Percentiles rank a stretch among this genome's conserved stretches.
Conservation (phyloP, 2,113 vertebrate species). For the Rhabdornis inornatus region DNA sequence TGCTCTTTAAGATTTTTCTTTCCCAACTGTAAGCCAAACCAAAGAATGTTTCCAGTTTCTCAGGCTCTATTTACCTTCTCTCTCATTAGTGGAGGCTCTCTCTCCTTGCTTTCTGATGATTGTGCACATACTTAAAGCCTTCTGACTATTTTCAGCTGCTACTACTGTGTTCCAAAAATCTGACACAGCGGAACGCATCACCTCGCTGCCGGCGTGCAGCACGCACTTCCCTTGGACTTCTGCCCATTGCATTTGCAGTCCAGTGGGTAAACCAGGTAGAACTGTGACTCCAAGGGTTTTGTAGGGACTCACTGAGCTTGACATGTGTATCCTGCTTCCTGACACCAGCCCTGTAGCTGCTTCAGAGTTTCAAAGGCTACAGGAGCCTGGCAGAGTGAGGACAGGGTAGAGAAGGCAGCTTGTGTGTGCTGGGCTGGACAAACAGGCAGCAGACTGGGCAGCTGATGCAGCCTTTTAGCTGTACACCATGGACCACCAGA, state of each 20-base stretch:
- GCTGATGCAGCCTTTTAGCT: not conserved
- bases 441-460: not conserved
- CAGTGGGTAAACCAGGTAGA: not conserved
- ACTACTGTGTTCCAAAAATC: constrained; percentile 21
- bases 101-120: constrained; percentile 55
- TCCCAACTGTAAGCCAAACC: constrained; percentile 1
- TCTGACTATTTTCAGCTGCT: constrained; percentile 67
- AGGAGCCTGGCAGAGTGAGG: not conserved
- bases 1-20: constrained; percentile 46
- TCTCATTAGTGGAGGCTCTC: constrained; percentile 25
- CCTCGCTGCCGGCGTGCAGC: not conserved
- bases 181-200: constrained; percentile 39
- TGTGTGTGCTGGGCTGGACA: not conserved
- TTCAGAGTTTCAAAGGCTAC: not conserved
- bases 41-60: constrained; percentile 60
- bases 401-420: not conserved
- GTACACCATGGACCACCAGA: not conserved
- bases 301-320: not conserved
- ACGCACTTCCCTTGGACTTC: not conserved
- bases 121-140: constrained; percentile 55
- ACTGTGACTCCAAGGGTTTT: not conserved
- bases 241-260: not conserved
- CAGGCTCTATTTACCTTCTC: constrained; percentile 61
- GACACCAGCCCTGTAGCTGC: not conserved
- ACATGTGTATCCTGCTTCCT: not conserved